Evolutionary conservation across 2,888 invertebrate species (phyloP).

Genomic region (Argyresthia albistria): DNA sequence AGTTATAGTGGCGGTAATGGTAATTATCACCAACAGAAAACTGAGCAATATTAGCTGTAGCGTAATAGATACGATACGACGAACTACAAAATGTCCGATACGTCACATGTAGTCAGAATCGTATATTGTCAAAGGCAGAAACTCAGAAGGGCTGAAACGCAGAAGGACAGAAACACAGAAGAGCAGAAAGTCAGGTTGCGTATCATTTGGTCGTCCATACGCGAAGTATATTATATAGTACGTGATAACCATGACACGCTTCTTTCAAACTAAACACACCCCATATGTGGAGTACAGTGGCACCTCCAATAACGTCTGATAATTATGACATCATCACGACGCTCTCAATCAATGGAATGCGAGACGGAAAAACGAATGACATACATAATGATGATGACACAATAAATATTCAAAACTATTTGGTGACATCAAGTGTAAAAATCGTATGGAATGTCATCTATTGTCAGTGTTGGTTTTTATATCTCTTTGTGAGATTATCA

Average conservation of each 20-base stretch:
- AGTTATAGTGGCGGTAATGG: too few relatives aligned
- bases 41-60: too few relatives aligned
- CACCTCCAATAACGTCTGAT: constrained; percentile 1
- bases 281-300: background rate
- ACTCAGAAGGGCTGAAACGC: too few relatives aligned
- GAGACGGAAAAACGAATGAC: background rate
- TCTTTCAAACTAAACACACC: constrained; percentile 11
- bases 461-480: background rate
- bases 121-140: too few relatives aligned
- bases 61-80: too few relatives aligned
- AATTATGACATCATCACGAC: constrained; percentile 8
- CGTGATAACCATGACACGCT: constrained; percentile 64
- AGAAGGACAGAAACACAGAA: too few relatives aligned
- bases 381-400: background rate
- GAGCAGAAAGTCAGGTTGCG: too few relatives aligned
- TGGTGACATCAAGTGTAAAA: background rate
- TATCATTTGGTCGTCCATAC: background rate
- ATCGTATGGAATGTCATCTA: background rate
- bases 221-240: constrained; percentile 40
- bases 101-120: too few relatives aligned
- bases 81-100: too few relatives aligned
- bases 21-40: too few relatives aligned
- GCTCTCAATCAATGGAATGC: constrained; percentile 3
- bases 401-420: constrained; percentile 3
- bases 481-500: too few relatives aligned